phyloP scores from a whole-genome alignment of 2,113 vertebrate genomes.

The Electrona antarctica region DNA sequence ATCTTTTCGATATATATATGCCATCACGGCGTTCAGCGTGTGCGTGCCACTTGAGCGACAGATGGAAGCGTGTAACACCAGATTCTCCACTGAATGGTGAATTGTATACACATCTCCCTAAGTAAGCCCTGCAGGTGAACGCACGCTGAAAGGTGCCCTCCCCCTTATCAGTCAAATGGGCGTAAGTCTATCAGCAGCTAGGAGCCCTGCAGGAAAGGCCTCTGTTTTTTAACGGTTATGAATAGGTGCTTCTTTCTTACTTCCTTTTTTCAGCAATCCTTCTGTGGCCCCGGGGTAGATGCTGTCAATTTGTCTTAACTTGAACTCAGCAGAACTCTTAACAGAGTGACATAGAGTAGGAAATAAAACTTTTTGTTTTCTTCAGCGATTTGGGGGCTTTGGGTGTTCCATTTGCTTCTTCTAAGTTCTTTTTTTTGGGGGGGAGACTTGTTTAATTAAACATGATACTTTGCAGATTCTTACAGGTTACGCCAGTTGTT shows the following conservation, averaged over 20 bases:
- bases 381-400: neutral
- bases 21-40: slow-evolving; percentile 41
- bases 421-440: neutral
- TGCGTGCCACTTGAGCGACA: slow-evolving; percentile 46
- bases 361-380: slow-evolving; percentile 2
- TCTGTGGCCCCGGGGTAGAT: slow-evolving; percentile 45
- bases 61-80: slow-evolving; percentile 54
- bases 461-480: too few relatives aligned
- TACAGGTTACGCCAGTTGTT: neutral
- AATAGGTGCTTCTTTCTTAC: slow-evolving; percentile 76
- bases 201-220: slow-evolving; percentile 63
- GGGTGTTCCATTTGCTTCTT: neutral
- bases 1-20: slow-evolving; percentile 49
- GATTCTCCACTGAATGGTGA: slow-evolving; percentile 57
- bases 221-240: slow-evolving; percentile 70
- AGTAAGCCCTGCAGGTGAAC: slow-evolving; percentile 70
- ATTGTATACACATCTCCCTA: slow-evolving; percentile 56
- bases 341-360: neutral
- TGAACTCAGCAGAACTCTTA: slow-evolving; percentile 41
- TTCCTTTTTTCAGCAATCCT: slow-evolving; percentile 63
- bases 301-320: slow-evolving; percentile 35
- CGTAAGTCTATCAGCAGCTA: slow-evolving; percentile 74
- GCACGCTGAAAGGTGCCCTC: slow-evolving; percentile 75
- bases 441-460: too few relatives aligned
- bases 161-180: slow-evolving; percentile 72